Base-by-base conservation (phyloP, 2,888 invertebrate genomes). In the Leucozona laternaria region DNA sequence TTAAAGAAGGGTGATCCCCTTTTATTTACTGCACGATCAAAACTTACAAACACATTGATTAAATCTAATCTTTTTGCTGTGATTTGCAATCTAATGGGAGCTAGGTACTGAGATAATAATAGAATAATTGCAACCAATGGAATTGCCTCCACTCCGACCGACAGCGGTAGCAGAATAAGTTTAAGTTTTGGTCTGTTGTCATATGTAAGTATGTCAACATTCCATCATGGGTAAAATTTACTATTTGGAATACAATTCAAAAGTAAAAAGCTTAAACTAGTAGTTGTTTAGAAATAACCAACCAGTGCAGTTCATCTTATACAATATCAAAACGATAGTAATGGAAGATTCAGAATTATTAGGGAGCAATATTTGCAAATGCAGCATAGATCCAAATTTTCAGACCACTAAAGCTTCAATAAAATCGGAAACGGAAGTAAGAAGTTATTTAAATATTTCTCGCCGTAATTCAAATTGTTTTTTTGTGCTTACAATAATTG, bases 101-200 rank as follows among this genome's bases (percentile, higher is more conserved):
- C 55, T 40, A 40, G 64, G 62, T 40, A 40, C 28, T 50, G 73
- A 81, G 64, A 73, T 82, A 86, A 86, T 82, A 86, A 86, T 82
- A 81, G 82, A 86, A 82, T 86, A 86, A 86, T 86, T 82, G 82
- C 73, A 77, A 48, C 22, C 50, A 60, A 72, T 48, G 31, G 20
- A 66, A 43, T 37, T 22, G 10, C 48, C 43, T 13, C 40, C 15
- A 43, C 1, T 13, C 7, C 11, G 13, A 11, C 7, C 31, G 53
- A 8, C 37, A 57, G 40, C 25, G 45, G 40, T 31, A 15, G 17
- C 34, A 34, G 20, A 48, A 34, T 20, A 48, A 17, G 25, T 62
- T 25, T 53, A 28, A 31, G 48, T 34, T 48, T 77, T 40, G n/a
- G 25, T 62, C 53, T 25, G 31, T 70, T n/a, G 37, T 34, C 34